Base-by-base conservation (phyloP, 2,113 vertebrate genomes). In the Uria aalge region DNA sequence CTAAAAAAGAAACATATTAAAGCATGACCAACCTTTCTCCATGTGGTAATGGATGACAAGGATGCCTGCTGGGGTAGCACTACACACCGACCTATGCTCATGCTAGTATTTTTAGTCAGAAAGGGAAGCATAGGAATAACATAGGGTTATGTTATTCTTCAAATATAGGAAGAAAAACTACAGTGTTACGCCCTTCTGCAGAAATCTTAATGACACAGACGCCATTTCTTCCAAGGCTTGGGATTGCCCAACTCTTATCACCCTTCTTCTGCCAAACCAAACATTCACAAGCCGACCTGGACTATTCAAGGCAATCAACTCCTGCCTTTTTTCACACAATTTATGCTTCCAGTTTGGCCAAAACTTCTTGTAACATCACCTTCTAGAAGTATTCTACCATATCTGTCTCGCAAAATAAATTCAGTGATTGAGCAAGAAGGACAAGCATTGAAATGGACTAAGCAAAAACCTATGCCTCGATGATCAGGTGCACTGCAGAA, bases 401-500 rank as follows among this genome's bases (percentile, higher is more conserved):
- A 69, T 40, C 45, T 88, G 8, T 27, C 55, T 29, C 11, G 4
- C 7, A 4, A 82, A 82, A 71, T 32, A 29, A 78, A 62, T 56
- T 52, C 56, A 43, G 5, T 41, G 19, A 48, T 66, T 19, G 8
- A 56, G 34, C 12, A 60, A 63, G 20, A 79, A 68, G 21, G 22
- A 59, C 34, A 32, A 82, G 5, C 27, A 63, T 8, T 56, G 36
- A 78, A 85, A 62, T 34, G 6, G 30, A 47, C n/a, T 34, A 23
- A 52, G 13, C 1, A 3, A 78, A 86, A 77, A 47, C 5, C 14
- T 45, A 3, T 60, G 17, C 59, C 48, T 57, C 0, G 0, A 9
- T 53, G 19, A 40, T 59, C 27, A 48, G 16, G 12, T 26, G 7
- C 32, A 34, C 21, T 75, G 38, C 52, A 40, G 30, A 59, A 68